Percentiles rank a stretch among this genome's conserved stretches.
phyloP scores from a whole-genome alignment of 2,888 invertebrate species.

The Iselma pallidipennis region DNA sequence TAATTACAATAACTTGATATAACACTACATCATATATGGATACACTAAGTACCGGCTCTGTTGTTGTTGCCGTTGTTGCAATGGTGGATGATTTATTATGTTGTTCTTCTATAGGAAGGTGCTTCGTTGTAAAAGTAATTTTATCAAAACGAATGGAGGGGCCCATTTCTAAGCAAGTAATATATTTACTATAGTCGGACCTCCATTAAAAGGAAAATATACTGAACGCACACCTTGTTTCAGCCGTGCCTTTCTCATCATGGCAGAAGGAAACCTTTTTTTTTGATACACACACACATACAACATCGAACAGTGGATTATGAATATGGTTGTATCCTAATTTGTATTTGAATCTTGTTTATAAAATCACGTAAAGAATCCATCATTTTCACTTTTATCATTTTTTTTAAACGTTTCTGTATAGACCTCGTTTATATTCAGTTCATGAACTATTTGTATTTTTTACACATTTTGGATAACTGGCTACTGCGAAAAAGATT shows the following conservation, averaged over 20 bases:
- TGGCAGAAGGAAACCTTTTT: background rate
- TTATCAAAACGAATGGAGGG: constrained; percentile 7
- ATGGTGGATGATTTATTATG: constrained; percentile 45
- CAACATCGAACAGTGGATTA: too few relatives aligned
- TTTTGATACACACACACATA: background rate
- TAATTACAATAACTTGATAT: constrained; percentile 46
- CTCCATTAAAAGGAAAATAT: constrained; percentile 22
- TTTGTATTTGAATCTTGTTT: too few relatives aligned
- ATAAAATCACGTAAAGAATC: too few relatives aligned
- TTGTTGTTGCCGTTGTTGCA: constrained; percentile 26
- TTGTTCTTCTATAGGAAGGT: constrained; percentile 23
- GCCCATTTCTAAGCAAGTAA: constrained; percentile 18
- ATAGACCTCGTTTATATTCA: too few relatives aligned
- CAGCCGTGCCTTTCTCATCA: background rate
- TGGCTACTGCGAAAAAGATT: too few relatives aligned
- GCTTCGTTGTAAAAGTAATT: constrained; percentile 33
- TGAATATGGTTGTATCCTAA: too few relatives aligned
- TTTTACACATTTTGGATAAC: too few relatives aligned
- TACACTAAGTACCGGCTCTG: constrained; percentile 50
- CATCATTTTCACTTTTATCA: too few relatives aligned
- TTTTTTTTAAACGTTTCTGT: too few relatives aligned
- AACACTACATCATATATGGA: constrained; percentile 54
- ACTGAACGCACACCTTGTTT: background rate
- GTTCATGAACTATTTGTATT: too few relatives aligned
- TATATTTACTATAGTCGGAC: constrained; percentile 8